These are phyloP conservation scores for Psettodes erumei DNA, from an alignment of 2,113 vertebrate species.

Conservation along the genomic window DNA sequence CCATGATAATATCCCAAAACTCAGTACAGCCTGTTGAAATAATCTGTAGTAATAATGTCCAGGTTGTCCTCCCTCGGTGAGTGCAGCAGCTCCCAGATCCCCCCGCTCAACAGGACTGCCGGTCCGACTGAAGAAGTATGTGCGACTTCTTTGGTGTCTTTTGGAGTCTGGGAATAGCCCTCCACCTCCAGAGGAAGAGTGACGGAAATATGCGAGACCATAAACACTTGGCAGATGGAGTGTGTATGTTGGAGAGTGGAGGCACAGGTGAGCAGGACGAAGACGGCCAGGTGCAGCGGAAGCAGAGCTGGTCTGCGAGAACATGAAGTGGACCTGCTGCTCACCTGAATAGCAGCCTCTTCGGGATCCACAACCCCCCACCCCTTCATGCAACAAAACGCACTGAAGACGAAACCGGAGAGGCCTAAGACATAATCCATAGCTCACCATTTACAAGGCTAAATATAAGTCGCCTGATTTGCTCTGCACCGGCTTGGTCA, in stretches of 20 bases:
- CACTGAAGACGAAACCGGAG: slow-evolving; percentile 84
- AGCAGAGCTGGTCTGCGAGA: slow-evolving; percentile 28
- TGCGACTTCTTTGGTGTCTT: slow-evolving; percentile 50
- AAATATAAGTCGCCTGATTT: slow-evolving; percentile 84
- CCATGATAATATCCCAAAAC: slow-evolving; percentile 75
- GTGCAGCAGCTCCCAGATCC: slow-evolving; percentile 30
- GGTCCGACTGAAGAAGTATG: slow-evolving; percentile 42
- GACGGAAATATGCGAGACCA: slow-evolving; percentile 36
- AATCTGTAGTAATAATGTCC: slow-evolving; percentile 28
- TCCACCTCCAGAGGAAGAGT: slow-evolving; percentile 40
- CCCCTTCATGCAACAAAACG: slow-evolving; percentile 64
- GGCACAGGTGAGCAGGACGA: neutral
- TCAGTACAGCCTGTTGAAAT: slow-evolving; percentile 38
- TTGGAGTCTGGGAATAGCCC: slow-evolving; percentile 50
- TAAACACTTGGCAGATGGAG: slow-evolving; percentile 22
- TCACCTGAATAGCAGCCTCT: slow-evolving; percentile 71
- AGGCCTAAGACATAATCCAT: slow-evolving; percentile 82
- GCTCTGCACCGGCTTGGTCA: slow-evolving; percentile 72
- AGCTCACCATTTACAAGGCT: slow-evolving; percentile 79
- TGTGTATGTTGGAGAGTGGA: neutral
- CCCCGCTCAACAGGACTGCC: slow-evolving; percentile 31
- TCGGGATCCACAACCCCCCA: slow-evolving; percentile 51
- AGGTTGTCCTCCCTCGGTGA: slow-evolving; percentile 37
- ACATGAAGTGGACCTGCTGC: slow-evolving; percentile 49
- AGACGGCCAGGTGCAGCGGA: slow-evolving; percentile 9